Percentiles rank a stretch among this genome's conserved stretches.
Evolutionary conservation across 2,797 vertebrate species (phyloP).

Genomic region (Phoeniculus purpureus): DNA sequence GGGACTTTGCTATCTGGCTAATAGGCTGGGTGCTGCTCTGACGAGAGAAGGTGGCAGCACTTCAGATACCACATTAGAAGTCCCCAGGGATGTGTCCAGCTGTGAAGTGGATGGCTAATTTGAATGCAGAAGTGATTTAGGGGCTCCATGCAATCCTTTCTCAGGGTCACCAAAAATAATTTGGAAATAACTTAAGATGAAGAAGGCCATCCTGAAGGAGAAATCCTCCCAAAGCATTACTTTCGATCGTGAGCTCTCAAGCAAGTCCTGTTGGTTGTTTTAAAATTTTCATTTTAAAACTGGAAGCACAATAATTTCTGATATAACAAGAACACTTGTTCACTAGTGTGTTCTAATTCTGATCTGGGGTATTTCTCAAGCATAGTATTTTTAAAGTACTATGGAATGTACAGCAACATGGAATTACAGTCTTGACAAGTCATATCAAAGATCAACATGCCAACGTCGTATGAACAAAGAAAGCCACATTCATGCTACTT

Average conservation of each 20-base stretch:
- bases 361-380: not conserved
- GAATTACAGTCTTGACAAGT: not conserved
- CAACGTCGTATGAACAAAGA: not conserved
- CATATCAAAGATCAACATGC: not conserved
- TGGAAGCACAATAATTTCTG: not conserved
- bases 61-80: not conserved
- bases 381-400: not conserved
- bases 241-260: not conserved
- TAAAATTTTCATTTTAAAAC: not conserved
- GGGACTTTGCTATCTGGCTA: slow-evolving; percentile 4
- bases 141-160: not conserved
- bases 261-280: not conserved
- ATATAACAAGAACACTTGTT: not conserved
- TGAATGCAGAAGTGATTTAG: not conserved
- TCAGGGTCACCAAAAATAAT: not conserved
- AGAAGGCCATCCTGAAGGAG: not conserved
- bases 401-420: not conserved
- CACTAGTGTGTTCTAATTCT: not conserved
- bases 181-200: not conserved
- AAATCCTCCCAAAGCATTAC: not conserved
- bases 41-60: not conserved
- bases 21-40: not conserved
- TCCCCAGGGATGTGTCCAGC: not conserved
- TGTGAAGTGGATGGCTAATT: not conserved
- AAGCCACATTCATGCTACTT: not conserved